Evolutionary conservation across 2,888 invertebrate genomes (phyloP).

Genomic region (Anodontia alba): DNA sequence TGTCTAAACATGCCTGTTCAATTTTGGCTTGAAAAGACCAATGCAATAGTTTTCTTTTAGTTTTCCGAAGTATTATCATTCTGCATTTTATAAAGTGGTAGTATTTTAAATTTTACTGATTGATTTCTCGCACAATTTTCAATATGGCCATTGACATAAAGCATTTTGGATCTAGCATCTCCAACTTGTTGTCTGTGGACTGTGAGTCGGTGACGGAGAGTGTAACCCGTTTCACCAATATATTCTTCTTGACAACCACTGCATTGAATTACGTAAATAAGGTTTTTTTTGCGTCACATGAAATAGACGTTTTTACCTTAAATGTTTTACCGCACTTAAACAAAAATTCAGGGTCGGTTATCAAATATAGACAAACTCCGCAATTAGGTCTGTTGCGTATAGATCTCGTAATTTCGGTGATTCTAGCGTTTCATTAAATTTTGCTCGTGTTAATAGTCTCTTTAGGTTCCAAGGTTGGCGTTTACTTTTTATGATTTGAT

Average conservation of each 20-base stretch:
- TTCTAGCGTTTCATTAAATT: neutral
- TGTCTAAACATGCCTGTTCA: neutral
- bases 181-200: neutral
- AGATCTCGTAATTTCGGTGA: neutral
- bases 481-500: constrained; percentile 3
- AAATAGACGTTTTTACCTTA: neutral
- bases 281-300: neutral
- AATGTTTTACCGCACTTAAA: neutral
- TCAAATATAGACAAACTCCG: neutral
- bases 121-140: neutral
- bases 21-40: neutral
- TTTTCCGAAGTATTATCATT: neutral
- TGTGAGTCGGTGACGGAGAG: neutral
- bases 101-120: neutral
- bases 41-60: neutral
- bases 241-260: neutral
- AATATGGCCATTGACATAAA: neutral
- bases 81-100: neutral
- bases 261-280: neutral
- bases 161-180: neutral
- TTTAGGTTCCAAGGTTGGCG: constrained; percentile 1
- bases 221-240: neutral
- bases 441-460: constrained; percentile 4
- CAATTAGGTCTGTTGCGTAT: neutral
- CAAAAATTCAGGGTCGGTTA: neutral